These are phyloP conservation scores for Thera britannica DNA, from an alignment of 2,888 invertebrate species.

Conservation along the genomic window DNA sequence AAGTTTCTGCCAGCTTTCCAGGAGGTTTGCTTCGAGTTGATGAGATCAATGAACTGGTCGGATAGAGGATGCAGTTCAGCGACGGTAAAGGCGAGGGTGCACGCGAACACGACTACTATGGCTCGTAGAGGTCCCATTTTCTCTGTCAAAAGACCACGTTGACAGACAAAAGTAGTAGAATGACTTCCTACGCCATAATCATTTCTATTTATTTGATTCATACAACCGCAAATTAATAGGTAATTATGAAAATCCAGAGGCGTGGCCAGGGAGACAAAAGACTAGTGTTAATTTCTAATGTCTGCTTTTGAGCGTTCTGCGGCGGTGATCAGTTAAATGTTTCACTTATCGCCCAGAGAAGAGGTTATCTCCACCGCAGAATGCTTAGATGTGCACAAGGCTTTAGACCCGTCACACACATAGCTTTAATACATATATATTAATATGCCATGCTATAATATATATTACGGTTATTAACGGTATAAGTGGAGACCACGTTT, in stretches of 20 bases:
- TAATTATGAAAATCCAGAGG: background rate
- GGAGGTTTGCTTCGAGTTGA: constrained; percentile 87
- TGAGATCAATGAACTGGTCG: constrained; percentile 88
- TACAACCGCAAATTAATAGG: constrained; percentile 5
- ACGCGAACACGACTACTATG: constrained; percentile 56
- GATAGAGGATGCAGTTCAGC: constrained; percentile 80
- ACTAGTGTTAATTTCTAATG: no score
- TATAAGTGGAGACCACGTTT: no score
- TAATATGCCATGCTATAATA: no score
- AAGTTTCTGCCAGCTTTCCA: constrained; percentile 94
- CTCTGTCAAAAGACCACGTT: background rate
- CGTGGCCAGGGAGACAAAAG: background rate
- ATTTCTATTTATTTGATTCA: background rate
- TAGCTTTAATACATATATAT: no score
- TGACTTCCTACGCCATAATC: background rate
- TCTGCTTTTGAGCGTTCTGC: no score
- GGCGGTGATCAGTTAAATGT: no score
- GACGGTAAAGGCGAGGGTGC: constrained; percentile 53
- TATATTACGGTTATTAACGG: no score
- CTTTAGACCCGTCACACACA: no score
- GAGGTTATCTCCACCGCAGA: no score
- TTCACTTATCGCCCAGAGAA: no score
- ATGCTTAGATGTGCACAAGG: no score
- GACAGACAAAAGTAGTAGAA: background rate
- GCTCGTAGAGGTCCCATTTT: constrained; percentile 46